phyloP scores from a whole-genome alignment of 2,888 invertebrate genomes.

The Linyphia triangularis region DNA sequence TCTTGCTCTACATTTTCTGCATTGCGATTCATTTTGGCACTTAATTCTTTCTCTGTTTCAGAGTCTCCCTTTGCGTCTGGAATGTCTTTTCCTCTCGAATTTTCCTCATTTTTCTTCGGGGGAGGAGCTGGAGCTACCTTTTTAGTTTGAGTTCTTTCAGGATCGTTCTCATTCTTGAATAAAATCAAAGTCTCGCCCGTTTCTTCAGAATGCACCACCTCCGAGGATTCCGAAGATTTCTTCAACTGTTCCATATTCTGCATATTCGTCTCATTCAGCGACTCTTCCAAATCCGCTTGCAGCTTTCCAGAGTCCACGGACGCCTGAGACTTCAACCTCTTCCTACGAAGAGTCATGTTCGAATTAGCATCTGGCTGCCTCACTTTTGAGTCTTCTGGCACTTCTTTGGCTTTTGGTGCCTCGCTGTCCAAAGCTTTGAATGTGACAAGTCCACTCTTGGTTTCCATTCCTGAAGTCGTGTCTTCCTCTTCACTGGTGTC shows the following conservation, averaged over 20 bases:
- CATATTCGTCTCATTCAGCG: not conserved
- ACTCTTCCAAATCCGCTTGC: slow-evolving; percentile 36
- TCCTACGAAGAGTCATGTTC: slow-evolving; percentile 57
- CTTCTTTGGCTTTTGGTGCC: not conserved
- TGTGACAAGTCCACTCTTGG: slow-evolving; percentile 65
- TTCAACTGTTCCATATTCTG: not conserved
- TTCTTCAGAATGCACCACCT: slow-evolving; percentile 66
- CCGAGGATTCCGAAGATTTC: slow-evolving; percentile 19
- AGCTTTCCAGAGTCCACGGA: slow-evolving; percentile 53
- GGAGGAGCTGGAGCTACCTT: slow-evolving; percentile 66
- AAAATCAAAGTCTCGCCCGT: slow-evolving; percentile 57
- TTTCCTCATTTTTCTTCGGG: slow-evolving; percentile 54
- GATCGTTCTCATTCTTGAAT: slow-evolving; percentile 31
- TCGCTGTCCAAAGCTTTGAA: slow-evolving; percentile 63
- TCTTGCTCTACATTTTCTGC: slow-evolving; percentile 38
- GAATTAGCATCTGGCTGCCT: slow-evolving; percentile 4
- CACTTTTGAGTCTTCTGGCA: not conserved
- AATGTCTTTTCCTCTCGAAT: slow-evolving; percentile 7
- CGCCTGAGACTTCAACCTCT: slow-evolving; percentile 55
- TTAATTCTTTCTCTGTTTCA: slow-evolving; percentile 17
- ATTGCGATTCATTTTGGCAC: slow-evolving; percentile 46
- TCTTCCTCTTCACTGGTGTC: slow-evolving; percentile 90
- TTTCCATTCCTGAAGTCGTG: slow-evolving; percentile 39
- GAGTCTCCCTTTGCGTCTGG: not conserved
- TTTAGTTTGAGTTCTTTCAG: slow-evolving; percentile 16